Conservation (phyloP, 2,113 vertebrate genomes). For the Hymenochirus boettgeri region DNA sequence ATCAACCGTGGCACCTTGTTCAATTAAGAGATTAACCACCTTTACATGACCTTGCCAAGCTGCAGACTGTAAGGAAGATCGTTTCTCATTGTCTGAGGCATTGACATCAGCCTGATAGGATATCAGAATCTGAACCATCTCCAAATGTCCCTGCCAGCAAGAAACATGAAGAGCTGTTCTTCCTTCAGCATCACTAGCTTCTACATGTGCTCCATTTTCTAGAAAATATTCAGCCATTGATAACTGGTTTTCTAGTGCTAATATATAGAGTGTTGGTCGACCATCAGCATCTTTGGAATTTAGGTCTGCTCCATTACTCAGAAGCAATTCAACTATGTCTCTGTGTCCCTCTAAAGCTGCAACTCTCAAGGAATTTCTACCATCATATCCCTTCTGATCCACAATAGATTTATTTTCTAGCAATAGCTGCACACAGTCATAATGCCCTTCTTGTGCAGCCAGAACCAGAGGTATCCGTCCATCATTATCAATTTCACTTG, state of each 20-base stretch:
- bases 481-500: slow-evolving; percentile 91
- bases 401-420: slow-evolving; percentile 87
- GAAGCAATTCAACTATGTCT: slow-evolving; percentile 87
- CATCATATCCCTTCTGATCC: slow-evolving; percentile 92
- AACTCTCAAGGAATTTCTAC: slow-evolving; percentile 87
- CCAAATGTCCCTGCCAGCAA: slow-evolving; percentile 95
- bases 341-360: slow-evolving; percentile 89
- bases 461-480: slow-evolving; percentile 88
- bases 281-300: slow-evolving; percentile 93
- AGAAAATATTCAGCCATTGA: slow-evolving; percentile 93
- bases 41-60: slow-evolving; percentile 94
- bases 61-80: slow-evolving; percentile 91
- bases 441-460: slow-evolving; percentile 92
- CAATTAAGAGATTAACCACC: slow-evolving; percentile 86
- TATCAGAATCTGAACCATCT: slow-evolving; percentile 90
- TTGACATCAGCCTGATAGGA: slow-evolving; percentile 87
- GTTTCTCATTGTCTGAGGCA: slow-evolving; percentile 88
- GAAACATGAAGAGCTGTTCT: slow-evolving; percentile 94
- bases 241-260: slow-evolving; percentile 93
- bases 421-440: slow-evolving; percentile 90
- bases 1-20: slow-evolving; percentile 82
- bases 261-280: slow-evolving; percentile 90
- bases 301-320: slow-evolving; percentile 85
- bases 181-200: slow-evolving; percentile 87
- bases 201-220: slow-evolving; percentile 90